Evolutionary conservation across 2,797 vertebrate species (phyloP).

Genomic region (Hozukius guyotensis): DNA sequence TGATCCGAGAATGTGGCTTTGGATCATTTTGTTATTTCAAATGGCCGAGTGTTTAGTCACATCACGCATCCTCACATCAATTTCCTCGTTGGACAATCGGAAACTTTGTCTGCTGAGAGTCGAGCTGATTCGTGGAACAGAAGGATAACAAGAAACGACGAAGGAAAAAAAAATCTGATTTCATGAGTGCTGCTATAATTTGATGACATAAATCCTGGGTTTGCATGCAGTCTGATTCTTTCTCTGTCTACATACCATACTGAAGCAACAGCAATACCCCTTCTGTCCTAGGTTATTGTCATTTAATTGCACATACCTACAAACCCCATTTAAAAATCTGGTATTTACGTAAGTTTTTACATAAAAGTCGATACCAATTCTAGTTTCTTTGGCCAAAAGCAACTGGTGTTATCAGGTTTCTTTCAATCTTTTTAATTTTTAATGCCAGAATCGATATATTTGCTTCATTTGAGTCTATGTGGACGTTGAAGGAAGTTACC

Average conservation of each 20-base stretch:
- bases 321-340: not conserved
- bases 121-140: not conserved
- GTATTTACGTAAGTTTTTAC: not conserved
- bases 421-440: not conserved
- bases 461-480: too few relatives aligned
- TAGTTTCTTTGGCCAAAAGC: not conserved
- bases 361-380: not conserved
- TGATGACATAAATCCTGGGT: not conserved
- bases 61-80: not conserved
- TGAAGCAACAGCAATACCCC: not conserved
- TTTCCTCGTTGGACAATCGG: not conserved
- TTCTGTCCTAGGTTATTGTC: not conserved
- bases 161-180: not conserved
- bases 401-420: not conserved
- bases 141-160: not conserved
- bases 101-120: not conserved
- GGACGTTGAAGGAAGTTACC: too few relatives aligned
- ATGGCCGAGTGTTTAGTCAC: not conserved
- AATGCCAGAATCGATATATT: too few relatives aligned
- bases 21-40: not conserved
- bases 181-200: not conserved
- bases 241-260: not conserved
- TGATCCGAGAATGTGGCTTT: conserved; percentile 17
- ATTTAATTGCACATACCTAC: not conserved
- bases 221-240: not conserved